Base-by-base conservation (phyloP, 1,140 invertebrate genomes). In the Trichonephila clavipes region DNA sequence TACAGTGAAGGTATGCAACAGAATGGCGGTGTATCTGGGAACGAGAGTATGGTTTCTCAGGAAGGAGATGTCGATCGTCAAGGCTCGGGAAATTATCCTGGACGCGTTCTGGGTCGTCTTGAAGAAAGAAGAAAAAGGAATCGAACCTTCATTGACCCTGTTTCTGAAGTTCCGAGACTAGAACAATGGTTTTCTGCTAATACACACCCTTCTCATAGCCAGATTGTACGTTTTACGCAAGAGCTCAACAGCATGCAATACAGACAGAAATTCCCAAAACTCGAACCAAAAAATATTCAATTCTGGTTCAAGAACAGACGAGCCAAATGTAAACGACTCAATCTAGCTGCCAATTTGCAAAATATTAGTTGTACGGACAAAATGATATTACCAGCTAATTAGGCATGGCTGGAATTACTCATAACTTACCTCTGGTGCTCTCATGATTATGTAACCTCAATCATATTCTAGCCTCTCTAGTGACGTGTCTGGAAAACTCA, bases 141-240 rank as follows among this genome's bases (percentile, higher is more conserved):
- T 96, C 97, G 99, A 94, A 99, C 99, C n/a, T 99, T 99, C 96
- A 99, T 99, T 95, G 99, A 99, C 96, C 99, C 99, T 0, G 98
- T 99, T 19, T 98, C 98, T 40, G 99, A 99, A 97, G 99, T 99
- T 82, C 99, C 99, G 7, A 97, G 98, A 94, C 96, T 99, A 91
- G 99, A 99, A 95, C 98, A 98, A 95, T 99, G 99, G 99, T 99
- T 99, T 95, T 97, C 97, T n/a, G 97, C 98, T 95, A 99, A 99
- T 96, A 99, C 99, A 51, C 99, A 99, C 96, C 99, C 99, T 69
- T 99, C 98, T 94, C 98, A 99, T 95, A 98, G 98, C 96, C 96
- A 99, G 95, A 99, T 99, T 95, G 97, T 99, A 87, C 99, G 99
- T 95, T 99, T 99, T 96, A 99, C 99, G 2, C 98, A 99, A 95